Conservation (phyloP, 1,140 invertebrate genomes). For the Elysia chlorotica region DNA sequence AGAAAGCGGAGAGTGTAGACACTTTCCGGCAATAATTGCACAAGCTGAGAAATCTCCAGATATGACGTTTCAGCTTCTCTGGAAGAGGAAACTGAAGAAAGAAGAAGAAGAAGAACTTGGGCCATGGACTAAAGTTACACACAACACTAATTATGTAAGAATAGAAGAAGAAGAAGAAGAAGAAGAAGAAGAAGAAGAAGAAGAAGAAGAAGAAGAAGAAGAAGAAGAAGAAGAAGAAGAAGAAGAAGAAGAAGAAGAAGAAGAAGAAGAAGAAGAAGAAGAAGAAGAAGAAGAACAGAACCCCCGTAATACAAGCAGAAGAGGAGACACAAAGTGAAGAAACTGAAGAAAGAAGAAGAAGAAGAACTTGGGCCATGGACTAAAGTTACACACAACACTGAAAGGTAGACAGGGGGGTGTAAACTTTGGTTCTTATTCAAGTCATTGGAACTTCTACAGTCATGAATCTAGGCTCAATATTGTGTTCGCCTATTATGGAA, state of each 20-base stretch:
- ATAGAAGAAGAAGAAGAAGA: constrained; percentile 8
- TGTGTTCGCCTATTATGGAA: no score
- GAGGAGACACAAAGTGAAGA: neutral
- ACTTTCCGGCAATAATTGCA: neutral
- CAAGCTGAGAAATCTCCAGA: neutral
- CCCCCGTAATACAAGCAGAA: neutral
- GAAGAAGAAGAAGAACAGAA: neutral
- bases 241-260: neutral
- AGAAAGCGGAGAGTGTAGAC: neutral
- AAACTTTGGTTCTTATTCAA: no score
- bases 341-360: neutral
- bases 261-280: neutral
- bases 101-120: neutral
- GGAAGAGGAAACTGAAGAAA: neutral
- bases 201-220: constrained; percentile 8
- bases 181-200: constrained; percentile 7
- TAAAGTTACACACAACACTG: no score
- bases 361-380: neutral
- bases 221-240: neutral
- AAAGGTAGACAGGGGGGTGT: no score
- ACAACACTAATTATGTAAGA: neutral
- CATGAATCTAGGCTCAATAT: no score
- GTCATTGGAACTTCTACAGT: no score
- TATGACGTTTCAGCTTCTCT: neutral
- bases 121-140: neutral